Base-by-base conservation (phyloP, 2,797 vertebrate genomes). In the Myotis pilosus region DNA sequence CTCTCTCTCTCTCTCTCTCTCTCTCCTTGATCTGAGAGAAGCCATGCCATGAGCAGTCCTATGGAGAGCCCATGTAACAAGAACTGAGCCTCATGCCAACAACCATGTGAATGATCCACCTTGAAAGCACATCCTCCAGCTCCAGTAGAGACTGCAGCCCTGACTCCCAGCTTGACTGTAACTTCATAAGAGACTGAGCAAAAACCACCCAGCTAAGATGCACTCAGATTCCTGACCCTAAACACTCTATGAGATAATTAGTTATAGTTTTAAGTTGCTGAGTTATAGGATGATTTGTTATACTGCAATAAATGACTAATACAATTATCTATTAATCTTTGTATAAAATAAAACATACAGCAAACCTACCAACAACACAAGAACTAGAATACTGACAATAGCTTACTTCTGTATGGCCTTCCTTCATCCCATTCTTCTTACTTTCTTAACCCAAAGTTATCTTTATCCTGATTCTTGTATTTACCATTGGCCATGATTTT, bases 401-500 rank as follows among this genome's bases (percentile, higher is more conserved):
- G 23, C 60, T 82, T 76, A 64, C 49, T 74, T 88, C 19, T 15
- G 5, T 22, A 23, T 80, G 69, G 20, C 12, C 28, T 38, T 60
- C 62, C 44, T 88, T n/a, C 6, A 41, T 33, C n/a, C 11, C 28
- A 4, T 25, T 49, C 62, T 55, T 81, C 62, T 55, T 81, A 33
- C 28, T 91, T 87, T 28, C 30, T 47, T 41, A 49, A 23, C 17
- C 25, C 22, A 60, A 93, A 15, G 6, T 87, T 93, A 75, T 60
- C 38, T 92, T 91, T 87, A 55, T 79, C 51, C 47, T 68, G 23
- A 79, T 20, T 49, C 76, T 87, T 80, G 4, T 76, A 93, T 66
- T 72, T 90, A 36, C 86, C 71, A 89, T 93, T 89, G 4, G 4
- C 17, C 17, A 72, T 76, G 19, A 49, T 80, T 85, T 96, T 92